These are phyloP conservation scores for Pachyseris speciosa DNA, from an alignment of 64 coral and sea anemone genomes.

Conservation along the genomic window DNA sequence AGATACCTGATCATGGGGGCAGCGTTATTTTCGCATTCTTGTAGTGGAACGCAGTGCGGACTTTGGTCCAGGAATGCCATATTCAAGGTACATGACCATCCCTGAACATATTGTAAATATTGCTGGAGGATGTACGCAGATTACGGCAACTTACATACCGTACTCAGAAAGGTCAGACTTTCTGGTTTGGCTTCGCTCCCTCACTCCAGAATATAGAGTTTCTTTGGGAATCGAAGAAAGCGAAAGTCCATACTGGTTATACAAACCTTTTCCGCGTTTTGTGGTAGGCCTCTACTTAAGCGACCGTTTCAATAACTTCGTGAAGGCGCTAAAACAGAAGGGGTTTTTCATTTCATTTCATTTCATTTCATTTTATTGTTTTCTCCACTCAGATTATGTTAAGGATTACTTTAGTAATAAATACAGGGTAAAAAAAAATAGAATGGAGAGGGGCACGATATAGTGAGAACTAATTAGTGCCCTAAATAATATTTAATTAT, in stretches of 20 bases:
- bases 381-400: no score
- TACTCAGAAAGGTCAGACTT: slow-evolving; percentile 29
- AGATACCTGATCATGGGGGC: neutral
- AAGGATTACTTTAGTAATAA: no score
- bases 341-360: no score
- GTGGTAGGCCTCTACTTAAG: no score
- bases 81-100: slow-evolving; percentile 46
- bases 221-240: slow-evolving; percentile 8
- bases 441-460: no score
- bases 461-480: no score
- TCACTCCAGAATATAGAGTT: slow-evolving; percentile 7
- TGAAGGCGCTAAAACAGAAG: no score
- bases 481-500: no score
- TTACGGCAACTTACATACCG: slow-evolving; percentile 37
- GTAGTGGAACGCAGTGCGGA: slow-evolving; percentile 13
- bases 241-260: slow-evolving; percentile 14
- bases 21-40: neutral
- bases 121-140: slow-evolving; percentile 51
- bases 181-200: slow-evolving; percentile 33
- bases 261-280: slow-evolving; percentile 36
- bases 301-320: no score
- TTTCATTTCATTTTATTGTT: no score
- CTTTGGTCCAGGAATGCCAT: slow-evolving; percentile 45
- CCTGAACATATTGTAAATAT: slow-evolving; percentile 56
- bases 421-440: no score